Evolutionary conservation across 2,113 vertebrate genomes (phyloP), one percentile per base, ranked within the genome.

Genomic region (Turdus rufiventris): DNA sequence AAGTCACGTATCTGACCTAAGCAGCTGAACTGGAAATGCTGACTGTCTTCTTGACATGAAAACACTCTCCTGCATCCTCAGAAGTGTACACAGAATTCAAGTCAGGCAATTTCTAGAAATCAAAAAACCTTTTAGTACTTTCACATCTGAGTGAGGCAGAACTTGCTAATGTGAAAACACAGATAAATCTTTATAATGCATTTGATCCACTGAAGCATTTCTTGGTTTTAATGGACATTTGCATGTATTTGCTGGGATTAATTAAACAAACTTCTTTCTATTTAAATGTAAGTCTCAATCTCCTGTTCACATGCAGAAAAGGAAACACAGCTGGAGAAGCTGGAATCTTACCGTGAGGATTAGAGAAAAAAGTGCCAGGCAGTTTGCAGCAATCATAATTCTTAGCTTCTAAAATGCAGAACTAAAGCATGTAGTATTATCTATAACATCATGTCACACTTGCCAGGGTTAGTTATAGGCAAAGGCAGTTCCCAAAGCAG

Each of bases 21-120:
- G 74, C 36, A 91, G 84, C 84, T 82, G 74, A 95, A 89, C 87
- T 85, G 89, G 94, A 95, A 94, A 94, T 19, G 34, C 86, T 74
- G 56, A 36, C 51, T 85, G 40, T 54, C 67, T 34, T 85, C 89
- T 62, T 75, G 50, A 40, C 58, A n/a, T 5, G 50, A 89, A 82
- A 92, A 76, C 54, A 51, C 26, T 82, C 23, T 87, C 68, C 83
- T 34, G 77, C 65, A 81, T 68, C 77, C 91, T 91, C 61, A 47
- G 62, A 94, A 78, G 51, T 25, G 58, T 47, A 85, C 50, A 51
- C 11, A 92, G 47, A 76, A 89, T 54, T 82, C 61, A 81, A 94
- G 80, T 31, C 57, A 73, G 21, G 54, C 82, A 70, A 66, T 87
- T 96, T 95, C 84, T 85, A 78, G 42, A 94, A 92, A 89, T 70